These are phyloP conservation scores for Microchrysa polita DNA, from an alignment of 2,888 invertebrate species.

Conservation along the genomic window DNA sequence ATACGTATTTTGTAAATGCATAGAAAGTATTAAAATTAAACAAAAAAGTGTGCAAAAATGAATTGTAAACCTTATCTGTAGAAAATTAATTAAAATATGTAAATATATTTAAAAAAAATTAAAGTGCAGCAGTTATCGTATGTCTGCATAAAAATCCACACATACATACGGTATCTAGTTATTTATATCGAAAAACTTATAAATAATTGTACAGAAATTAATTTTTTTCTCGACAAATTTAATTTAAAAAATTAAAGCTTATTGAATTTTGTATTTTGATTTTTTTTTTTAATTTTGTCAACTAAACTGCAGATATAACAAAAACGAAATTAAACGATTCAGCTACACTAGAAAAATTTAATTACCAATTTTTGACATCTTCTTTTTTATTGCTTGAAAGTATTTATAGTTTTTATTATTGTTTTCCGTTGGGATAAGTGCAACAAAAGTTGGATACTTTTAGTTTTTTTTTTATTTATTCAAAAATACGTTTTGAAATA, in stretches of 20 bases:
- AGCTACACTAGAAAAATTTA: no score
- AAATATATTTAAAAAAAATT: constrained; percentile 10
- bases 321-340: background rate
- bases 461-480: constrained; percentile 12
- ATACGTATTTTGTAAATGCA: constrained; percentile 12
- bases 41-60: background rate
- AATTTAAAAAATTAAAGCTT: background rate
- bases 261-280: background rate
- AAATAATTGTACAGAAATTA: background rate
- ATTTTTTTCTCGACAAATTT: no score
- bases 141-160: constrained; percentile 14
- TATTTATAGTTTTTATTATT: no score
- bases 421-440: background rate
- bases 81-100: constrained; percentile 13
- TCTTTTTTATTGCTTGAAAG: no score
- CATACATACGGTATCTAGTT: background rate
- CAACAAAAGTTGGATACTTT: background rate
- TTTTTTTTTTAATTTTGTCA: background rate
- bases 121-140: constrained; percentile 14
- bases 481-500: no score
- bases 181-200: background rate
- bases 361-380: no score
- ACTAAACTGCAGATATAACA: background rate
- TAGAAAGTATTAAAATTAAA: constrained; percentile 20
- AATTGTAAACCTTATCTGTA: background rate